Base-by-base conservation (phyloP, 2,113 vertebrate species). In the Pygoscelis adeliae region DNA sequence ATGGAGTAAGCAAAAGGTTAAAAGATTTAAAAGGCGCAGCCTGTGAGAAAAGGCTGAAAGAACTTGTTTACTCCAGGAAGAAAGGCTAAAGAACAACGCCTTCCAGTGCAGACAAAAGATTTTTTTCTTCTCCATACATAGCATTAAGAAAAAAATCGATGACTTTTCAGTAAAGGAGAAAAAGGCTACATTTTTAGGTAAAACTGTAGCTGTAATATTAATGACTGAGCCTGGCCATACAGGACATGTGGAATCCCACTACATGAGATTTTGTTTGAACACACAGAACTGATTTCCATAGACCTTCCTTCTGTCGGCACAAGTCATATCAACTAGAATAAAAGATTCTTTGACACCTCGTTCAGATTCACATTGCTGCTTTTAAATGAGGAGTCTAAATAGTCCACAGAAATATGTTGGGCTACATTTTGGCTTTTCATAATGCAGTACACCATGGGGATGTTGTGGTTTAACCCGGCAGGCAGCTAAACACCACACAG, bases 271-370 rank as follows among this genome's bases (percentile, higher is more conserved):
- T n/a, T 65, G 13, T 71, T 42, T n/a, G 29, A 87, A 36, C n/a
- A n/a, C 2, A 42, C 3, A n/a, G n/a, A 22, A 46, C 22, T 61
- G 10, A 89, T 70, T 91, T 89, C 81, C 46, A 36, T 0, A 53
- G 50, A 66, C 19, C 6, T 69, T 67, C 22, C 38, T 63, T 74
- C 30, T 21, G 10, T 20, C 0, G 6, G 25, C 2, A 1, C 32
- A 23, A 21, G n/a, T 13, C 0, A 0, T 59, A 82, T 46, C 25
- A 71, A 46, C 32, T 9, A 5, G 10, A 82, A 78, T 13, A 62
- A 93, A 61, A 8, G 2, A 49, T 29, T 71, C 32, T 36, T 90
- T 32, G 36, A 84, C 25, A 82, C 26, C 55, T 44, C 0, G 0
- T 42, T 88, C 34, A 47, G 56, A 83, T 40, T 85, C 49, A n/a